Evolutionary conservation across 2,113 vertebrate species (phyloP).

Genomic region (Oreochromis aureus): DNA sequence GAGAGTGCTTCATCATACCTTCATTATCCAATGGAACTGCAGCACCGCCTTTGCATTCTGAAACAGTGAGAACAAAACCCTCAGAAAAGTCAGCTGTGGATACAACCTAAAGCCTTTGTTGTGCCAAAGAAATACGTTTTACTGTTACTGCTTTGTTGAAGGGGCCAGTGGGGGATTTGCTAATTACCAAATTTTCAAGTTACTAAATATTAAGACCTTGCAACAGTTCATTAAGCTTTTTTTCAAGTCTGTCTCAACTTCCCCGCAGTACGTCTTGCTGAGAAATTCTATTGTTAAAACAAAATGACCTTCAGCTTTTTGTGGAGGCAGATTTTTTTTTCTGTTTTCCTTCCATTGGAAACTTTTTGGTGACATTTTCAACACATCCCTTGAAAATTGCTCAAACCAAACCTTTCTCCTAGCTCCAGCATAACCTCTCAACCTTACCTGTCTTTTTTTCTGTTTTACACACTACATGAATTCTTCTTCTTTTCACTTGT

Average conservation of each 20-base stretch:
- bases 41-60: neutral
- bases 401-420: neutral
- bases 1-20: neutral
- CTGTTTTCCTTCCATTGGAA: neutral
- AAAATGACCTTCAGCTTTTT: neutral
- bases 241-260: neutral
- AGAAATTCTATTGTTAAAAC: neutral
- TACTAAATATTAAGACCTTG: neutral
- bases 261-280: neutral
- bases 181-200: constrained; percentile 12
- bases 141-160: neutral
- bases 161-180: neutral
- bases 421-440: neutral
- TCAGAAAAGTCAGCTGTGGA: neutral
- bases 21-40: neutral
- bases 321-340: neutral
- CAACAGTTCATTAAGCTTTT: neutral
- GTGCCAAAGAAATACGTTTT: neutral
- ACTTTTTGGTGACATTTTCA: neutral
- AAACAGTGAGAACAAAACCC: neutral
- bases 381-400: neutral
- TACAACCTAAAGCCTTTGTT: neutral
- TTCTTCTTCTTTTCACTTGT: neutral
- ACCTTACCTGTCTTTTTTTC: neutral
- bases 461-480: neutral